Evolutionary conservation across 2,113 vertebrate species (phyloP).

Genomic region (Phrynosoma blainvillii): DNA sequence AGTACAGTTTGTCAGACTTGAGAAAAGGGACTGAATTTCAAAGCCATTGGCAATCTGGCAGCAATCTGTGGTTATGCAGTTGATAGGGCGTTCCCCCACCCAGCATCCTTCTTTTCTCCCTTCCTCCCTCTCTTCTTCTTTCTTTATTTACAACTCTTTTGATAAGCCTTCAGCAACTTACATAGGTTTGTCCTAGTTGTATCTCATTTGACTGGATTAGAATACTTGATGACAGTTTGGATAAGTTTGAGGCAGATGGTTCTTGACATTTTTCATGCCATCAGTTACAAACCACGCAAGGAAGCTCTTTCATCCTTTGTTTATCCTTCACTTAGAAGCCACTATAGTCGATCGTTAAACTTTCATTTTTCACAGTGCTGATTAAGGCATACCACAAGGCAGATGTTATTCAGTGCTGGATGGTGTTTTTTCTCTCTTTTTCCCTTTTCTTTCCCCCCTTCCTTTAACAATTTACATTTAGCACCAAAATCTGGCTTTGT

Average conservation of each 20-base stretch:
- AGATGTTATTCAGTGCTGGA: slow-evolving; percentile 80
- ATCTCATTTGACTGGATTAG: slow-evolving; percentile 88
- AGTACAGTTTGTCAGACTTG: slow-evolving; percentile 82
- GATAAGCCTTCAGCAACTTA: slow-evolving; percentile 85
- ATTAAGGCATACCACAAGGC: slow-evolving; percentile 81
- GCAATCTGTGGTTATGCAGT: slow-evolving; percentile 78
- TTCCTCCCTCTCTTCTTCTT: neutral
- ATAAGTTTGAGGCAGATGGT: slow-evolving; percentile 92
- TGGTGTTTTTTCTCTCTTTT: neutral
- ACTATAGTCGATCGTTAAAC: slow-evolving; percentile 85
- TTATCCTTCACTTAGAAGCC: slow-evolving; percentile 83
- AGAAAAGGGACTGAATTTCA: slow-evolving; percentile 82
- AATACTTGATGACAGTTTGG: slow-evolving; percentile 92
- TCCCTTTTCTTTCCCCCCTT: neutral
- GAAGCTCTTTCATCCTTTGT: slow-evolving; percentile 90
- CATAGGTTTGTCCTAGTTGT: slow-evolving; percentile 84
- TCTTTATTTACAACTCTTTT: slow-evolving; percentile 83
- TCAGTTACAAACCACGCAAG: slow-evolving; percentile 88
- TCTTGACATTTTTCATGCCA: slow-evolving; percentile 89
- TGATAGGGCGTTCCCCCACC: slow-evolving; percentile 46
- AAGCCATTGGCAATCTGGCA: slow-evolving; percentile 81
- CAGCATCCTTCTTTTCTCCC: neutral
- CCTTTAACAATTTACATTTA: slow-evolving; percentile 78
- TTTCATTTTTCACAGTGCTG: slow-evolving; percentile 86
- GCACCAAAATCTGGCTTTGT: slow-evolving; percentile 78